phyloP scores from a whole-genome alignment of 2,888 invertebrate species.

The Eueremaeus valkanovi region DNA sequence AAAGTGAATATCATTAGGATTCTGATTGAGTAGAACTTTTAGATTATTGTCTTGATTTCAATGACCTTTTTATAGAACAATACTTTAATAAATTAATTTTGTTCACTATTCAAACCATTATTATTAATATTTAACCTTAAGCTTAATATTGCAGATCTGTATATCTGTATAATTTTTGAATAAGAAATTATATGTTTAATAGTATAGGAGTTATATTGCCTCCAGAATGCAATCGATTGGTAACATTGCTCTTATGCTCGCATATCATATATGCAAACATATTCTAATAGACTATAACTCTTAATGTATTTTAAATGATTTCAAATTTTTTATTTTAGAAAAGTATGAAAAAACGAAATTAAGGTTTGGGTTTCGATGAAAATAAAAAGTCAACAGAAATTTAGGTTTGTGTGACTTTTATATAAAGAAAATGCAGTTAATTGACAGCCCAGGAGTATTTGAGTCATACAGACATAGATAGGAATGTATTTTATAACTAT shows the following conservation, averaged over 20 bases:
- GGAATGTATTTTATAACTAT: background rate
- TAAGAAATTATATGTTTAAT: background rate
- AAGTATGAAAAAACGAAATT: background rate
- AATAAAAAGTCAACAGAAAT: background rate
- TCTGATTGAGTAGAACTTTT: background rate
- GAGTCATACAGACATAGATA: background rate
- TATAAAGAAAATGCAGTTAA: background rate
- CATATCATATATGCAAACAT: too few species aligned
- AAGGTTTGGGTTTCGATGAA: background rate
- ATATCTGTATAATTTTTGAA: background rate
- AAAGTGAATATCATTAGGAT: background rate
- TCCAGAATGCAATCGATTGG: background rate
- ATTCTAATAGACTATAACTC: background rate
- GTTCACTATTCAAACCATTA: background rate
- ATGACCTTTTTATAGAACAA: conserved; percentile 32
- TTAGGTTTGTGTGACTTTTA: background rate
- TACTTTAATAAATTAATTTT: background rate
- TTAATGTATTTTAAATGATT: background rate
- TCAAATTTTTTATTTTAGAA: background rate
- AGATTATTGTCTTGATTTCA: background rate
- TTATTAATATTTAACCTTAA: background rate
- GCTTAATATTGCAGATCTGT: background rate
- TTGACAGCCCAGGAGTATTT: background rate
- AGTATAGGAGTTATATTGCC: background rate
- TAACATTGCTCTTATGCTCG: too few species aligned